These are phyloP conservation scores for Cavia porcellus DNA, from an alignment of 2,113 vertebrate genomes.

Conservation along the genomic window DNA sequence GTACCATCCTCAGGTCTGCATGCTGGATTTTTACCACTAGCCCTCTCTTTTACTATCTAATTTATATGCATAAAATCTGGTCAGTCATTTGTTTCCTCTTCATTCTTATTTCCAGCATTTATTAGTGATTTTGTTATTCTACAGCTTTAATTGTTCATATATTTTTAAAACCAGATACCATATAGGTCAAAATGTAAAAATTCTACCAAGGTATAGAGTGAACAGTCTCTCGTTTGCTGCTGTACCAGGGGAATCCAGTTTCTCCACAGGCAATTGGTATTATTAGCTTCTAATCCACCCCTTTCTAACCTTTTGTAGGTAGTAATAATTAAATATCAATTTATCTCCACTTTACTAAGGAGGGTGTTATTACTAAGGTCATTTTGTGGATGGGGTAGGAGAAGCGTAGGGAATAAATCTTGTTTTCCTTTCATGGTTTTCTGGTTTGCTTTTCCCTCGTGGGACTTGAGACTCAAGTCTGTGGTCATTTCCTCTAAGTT, in stretches of 20 bases:
- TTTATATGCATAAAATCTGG: neutral
- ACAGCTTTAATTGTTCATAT: neutral
- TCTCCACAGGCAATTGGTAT: neutral
- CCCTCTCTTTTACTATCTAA: neutral
- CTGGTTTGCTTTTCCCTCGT: conserved; percentile 47
- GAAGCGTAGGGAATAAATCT: neutral
- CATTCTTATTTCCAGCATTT: neutral
- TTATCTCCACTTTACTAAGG: neutral
- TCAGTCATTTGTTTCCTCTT: neutral
- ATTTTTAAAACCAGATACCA: neutral
- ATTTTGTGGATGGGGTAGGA: neutral
- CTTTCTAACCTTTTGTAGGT: conserved; percentile 13
- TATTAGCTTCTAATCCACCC: neutral
- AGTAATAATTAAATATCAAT: conserved; percentile 15
- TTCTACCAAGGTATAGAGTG: neutral
- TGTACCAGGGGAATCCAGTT: neutral
- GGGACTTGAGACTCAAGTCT: neutral
- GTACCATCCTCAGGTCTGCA: neutral
- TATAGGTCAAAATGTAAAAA: conserved; percentile 42
- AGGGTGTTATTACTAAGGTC: neutral
- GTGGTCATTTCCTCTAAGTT: neutral
- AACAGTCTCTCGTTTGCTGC: neutral
- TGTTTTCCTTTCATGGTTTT: neutral
- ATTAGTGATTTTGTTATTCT: conserved; percentile 17
- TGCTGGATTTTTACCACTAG: neutral